Evolutionary conservation across 2,888 invertebrate genomes (phyloP).

Genomic region (Cosmopolites sordidus): DNA sequence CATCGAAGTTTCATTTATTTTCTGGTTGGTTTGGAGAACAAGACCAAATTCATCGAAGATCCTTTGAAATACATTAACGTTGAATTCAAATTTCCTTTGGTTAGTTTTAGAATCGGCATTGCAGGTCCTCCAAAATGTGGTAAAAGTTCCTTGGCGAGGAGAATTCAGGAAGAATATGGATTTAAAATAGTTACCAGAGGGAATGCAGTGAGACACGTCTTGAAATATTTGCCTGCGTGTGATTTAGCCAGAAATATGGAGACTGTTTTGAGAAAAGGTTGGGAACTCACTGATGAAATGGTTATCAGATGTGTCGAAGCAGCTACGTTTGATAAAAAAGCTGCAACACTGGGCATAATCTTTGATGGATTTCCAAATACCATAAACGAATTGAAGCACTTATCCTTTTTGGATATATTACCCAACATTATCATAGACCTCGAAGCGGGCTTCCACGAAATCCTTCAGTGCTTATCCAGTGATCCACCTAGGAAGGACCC

Average conservation of each 20-base stretch:
- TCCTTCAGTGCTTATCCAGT: slow-evolving; percentile 48
- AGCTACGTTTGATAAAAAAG: slow-evolving; percentile 50
- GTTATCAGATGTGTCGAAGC: slow-evolving; percentile 54
- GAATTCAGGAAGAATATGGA: slow-evolving; percentile 54
- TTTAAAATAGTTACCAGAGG: slow-evolving; percentile 56
- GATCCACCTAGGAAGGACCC: slow-evolving; percentile 38
- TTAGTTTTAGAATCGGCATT: slow-evolving; percentile 54
- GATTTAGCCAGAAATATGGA: slow-evolving; percentile 50
- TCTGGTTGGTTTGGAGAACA: slow-evolving; percentile 50
- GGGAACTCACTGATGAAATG: slow-evolving; percentile 48
- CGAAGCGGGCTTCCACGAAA: slow-evolving; percentile 42
- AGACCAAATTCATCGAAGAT: slow-evolving; percentile 52
- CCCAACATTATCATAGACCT: slow-evolving; percentile 58
- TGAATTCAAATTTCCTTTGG: slow-evolving; percentile 47
- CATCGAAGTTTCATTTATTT: slow-evolving; percentile 61
- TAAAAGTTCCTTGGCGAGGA: slow-evolving; percentile 55
- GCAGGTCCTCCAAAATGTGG: slow-evolving; percentile 63
- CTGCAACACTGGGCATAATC: slow-evolving; percentile 56
- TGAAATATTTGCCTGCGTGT: slow-evolving; percentile 53
- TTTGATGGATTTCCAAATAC: slow-evolving; percentile 60
- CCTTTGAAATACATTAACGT: slow-evolving; percentile 56
- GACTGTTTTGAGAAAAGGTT: slow-evolving; percentile 47
- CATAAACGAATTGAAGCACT: slow-evolving; percentile 51
- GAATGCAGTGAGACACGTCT: slow-evolving; percentile 51
- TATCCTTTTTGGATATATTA: slow-evolving; percentile 53